Conservation (phyloP, 2,888 invertebrate genomes). For the Leucophora obtusa region DNA sequence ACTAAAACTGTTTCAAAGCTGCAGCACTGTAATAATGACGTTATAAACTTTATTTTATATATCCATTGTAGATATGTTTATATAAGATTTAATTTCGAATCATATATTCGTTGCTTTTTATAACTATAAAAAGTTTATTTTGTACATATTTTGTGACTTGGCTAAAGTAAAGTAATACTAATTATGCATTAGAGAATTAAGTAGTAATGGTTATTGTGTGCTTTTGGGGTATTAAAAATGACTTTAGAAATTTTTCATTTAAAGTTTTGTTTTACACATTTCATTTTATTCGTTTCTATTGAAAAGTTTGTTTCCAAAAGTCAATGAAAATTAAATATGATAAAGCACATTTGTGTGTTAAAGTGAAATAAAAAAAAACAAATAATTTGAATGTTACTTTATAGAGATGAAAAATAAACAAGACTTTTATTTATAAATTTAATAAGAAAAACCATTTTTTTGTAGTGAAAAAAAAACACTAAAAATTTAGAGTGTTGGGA, state of each 20-base stretch:
- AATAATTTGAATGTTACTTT: neutral
- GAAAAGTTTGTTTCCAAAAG: constrained; percentile 18
- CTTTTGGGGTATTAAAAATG: constrained; percentile 37
- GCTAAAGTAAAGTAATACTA: constrained; percentile 43
- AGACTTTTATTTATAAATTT: neutral
- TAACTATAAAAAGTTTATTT: constrained; percentile 14
- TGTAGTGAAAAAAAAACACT: too few relatives aligned
- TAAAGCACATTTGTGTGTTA: neutral
- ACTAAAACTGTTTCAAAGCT: neutral
- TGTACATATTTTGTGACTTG: constrained; percentile 42
- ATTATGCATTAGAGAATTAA: constrained; percentile 50
- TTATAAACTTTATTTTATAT: constrained; percentile 40
- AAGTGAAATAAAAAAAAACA: neutral
- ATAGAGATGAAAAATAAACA: neutral
- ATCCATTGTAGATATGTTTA: constrained; percentile 13
- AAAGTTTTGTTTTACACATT: neutral
- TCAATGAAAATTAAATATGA: constrained; percentile 5
- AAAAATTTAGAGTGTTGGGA: too few relatives aligned
- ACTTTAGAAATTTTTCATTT: neutral
- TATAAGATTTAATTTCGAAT: constrained; percentile 46
- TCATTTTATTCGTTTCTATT: constrained; percentile 15
- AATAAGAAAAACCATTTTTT: too few relatives aligned
- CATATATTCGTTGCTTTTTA: constrained; percentile 2
- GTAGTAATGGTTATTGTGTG: constrained; percentile 26
- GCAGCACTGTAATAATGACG: constrained; percentile 7